phyloP scores from a whole-genome alignment of 2,113 vertebrate genomes.

The Rhea pennata region DNA sequence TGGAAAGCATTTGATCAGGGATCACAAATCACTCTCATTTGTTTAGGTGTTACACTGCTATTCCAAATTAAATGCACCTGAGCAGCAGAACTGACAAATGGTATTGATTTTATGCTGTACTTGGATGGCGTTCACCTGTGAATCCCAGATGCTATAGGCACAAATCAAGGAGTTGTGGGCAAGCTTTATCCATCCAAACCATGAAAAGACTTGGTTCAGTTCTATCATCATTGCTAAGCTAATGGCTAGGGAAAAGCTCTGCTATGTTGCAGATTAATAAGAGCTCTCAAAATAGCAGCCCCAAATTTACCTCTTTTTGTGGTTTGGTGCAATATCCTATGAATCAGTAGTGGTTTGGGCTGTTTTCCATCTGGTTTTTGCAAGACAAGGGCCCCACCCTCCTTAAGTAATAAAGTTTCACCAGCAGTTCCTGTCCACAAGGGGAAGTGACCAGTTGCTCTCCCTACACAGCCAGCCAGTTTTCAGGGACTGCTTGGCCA shows the following conservation, averaged over 20 bases:
- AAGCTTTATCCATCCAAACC: background rate
- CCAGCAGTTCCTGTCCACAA: background rate
- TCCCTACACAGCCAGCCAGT: rapidly evolving
- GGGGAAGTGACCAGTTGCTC: background rate
- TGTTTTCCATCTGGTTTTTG: background rate
- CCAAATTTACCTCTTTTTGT: background rate
- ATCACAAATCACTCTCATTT: background rate
- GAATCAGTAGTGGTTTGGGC: background rate
- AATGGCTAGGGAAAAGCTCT: background rate
- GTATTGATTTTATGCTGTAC: background rate
- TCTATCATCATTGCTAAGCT: background rate
- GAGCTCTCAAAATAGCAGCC: constrained; percentile 4
- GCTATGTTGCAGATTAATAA: background rate
- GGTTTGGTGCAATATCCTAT: background rate
- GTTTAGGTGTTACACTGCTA: background rate
- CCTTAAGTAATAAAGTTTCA: background rate
- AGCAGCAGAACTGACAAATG: background rate
- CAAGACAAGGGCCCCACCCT: background rate
- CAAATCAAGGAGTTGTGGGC: background rate
- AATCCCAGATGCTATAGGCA: background rate
- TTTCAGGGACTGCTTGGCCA: background rate
- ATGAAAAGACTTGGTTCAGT: background rate
- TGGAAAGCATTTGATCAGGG: background rate
- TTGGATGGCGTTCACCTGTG: background rate
- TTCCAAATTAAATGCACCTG: background rate